Percentiles rank a stretch among this genome's conserved stretches.
These are phyloP conservation scores for Xylocopa sonorina DNA, from an alignment of 1,140 invertebrate species.

Conservation along the genomic window DNA sequence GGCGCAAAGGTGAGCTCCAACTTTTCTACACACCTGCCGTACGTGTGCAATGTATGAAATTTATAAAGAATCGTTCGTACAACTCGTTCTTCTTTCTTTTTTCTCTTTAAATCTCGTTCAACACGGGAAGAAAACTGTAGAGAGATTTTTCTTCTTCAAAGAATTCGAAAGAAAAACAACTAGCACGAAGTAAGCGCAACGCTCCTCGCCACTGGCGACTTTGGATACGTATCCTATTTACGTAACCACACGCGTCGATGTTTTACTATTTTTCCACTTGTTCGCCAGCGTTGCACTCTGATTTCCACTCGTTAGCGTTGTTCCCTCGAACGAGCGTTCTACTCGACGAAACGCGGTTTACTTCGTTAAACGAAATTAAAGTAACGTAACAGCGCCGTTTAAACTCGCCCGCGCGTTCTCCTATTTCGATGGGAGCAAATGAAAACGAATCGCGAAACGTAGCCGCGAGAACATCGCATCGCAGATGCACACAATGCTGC, in stretches of 20 bases:
- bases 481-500: no score
- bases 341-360: conserved; percentile 21
- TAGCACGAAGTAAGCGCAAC: not conserved
- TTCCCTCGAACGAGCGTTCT: not conserved
- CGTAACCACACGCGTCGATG: not conserved
- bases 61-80: no score
- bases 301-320: conserved; percentile 35
- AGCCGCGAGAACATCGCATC: no score
- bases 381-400: not conserved
- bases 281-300: not conserved
- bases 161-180: no score
- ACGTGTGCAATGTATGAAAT: no score
- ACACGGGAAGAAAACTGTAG: no score
- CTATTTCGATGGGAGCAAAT: not conserved
- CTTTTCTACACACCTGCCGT: not conserved
- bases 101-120: no score
- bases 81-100: no score
- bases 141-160: no score
- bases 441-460: not conserved
- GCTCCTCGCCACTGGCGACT: not conserved
- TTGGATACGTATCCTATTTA: not conserved
- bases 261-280: conserved; percentile 34
- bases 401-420: not conserved
- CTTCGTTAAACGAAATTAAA: conserved; percentile 36
- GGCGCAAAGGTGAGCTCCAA: conserved; percentile 68